Base-by-base conservation (phyloP, 2,113 vertebrate genomes). In the Cervus canadensis region DNA sequence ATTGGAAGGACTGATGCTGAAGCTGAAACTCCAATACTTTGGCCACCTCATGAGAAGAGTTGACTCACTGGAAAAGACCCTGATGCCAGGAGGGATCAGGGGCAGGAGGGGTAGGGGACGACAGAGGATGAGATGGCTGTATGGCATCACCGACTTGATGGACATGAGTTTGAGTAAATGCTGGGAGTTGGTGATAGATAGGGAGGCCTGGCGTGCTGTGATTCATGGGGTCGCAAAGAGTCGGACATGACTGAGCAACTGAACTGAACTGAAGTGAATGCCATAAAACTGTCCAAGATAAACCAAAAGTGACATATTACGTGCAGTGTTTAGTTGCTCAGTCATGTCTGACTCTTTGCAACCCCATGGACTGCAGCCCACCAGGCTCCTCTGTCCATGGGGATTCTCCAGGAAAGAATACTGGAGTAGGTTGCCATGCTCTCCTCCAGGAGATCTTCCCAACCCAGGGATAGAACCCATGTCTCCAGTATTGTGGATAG, bases 201-300 rank as follows among this genome's bases (percentile, higher is more conserved):
- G 48, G 48, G 48, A 50, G 3, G 12, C 48, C 3, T 50, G 48
- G 48, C 12, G 12, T 50, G 48, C 48, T 50, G 12, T 50, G 48
- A 50, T 50, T 50, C 48, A 50, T 50, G 48, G 12, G 12, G 48
- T 13, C 3, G 13, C 48, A 50, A 50, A 50, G 48, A 50, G 48
- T 50, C 2, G 0, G 48, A 50, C 12, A 50, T 2, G 12, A 50
- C 12, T 50, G 48, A 50, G 48, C 1, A 3, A 50, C 48, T 50
- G 48, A 50, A 50, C 48, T 50, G 48, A 50, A 50, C 48, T 50
- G 48, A 50, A 50, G 12, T 50, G 48, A 50, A 83, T 28, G 17
- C 48, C 62, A 52, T 88, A 67, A 94, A 86, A 56, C 7, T 91
- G 76, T 59, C 59, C 19, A 79, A 45, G 71, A 62, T 17, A 86